Evolutionary conservation across 1,140 invertebrate genomes (phyloP), one percentile per base, ranked within the genome.

Genomic region (Spodoptera frugiperda): DNA sequence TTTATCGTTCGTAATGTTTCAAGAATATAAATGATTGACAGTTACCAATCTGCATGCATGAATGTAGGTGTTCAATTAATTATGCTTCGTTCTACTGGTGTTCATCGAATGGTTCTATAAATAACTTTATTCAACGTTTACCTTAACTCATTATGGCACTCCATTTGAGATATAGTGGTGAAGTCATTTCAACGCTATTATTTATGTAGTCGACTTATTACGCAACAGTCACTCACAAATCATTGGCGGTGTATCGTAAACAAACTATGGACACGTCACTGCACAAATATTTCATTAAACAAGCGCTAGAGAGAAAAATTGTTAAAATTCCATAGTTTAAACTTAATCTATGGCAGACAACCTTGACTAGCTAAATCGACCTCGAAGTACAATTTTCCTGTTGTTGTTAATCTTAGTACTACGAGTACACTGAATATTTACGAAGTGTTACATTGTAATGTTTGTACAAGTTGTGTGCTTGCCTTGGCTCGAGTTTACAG

Each of bases 331-430:
- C 4, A 21, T 8, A 14, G 44, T 65, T 65, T 25, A 21, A 65
- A 49, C 44, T 65, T 65, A 46, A 65, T 55, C 30, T 71, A 5
- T 71, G 46, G 30, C 5, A 55, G 51, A 57, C 53, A 55, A 57
- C 68, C 68, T 71, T 71, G 51, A 46, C 39, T 9, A 71, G 25
- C 51, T 21, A 21, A 57, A 44, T 44, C 21, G 68, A 71, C 68
- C 51, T 71, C 33, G 68, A 71, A 48, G 39, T 49, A 57, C 12
- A 46, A 55, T 71, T 71, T 71, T 71, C 68, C 68, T 71, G 67
- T 70, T 53, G 67, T 70, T 53, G 51, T 10, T 44, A 21, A 71
- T 68, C 39, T 68, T 61, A 44, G 57, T 61, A 44, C n/a, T 39
- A 39, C 5, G 33, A 39, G 30, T 19, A 30, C 12, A 11, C 30